Evolutionary conservation across 1,140 invertebrate genomes (phyloP).

Genomic region (Onthophagus taurus): DNA sequence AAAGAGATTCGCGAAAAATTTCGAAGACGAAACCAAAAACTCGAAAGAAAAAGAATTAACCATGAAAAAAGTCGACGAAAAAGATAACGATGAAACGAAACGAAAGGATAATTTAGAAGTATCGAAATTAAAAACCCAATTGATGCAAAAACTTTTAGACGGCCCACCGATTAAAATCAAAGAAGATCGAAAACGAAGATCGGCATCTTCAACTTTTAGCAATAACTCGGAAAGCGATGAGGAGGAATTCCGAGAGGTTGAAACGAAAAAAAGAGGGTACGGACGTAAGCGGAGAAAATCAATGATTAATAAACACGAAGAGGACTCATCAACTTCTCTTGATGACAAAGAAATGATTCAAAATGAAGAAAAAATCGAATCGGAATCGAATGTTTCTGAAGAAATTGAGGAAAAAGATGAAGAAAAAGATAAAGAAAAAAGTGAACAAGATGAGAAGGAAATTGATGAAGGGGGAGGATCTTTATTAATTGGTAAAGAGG

Average conservation of each 20-base stretch:
- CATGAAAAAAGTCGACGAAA: constrained; percentile 13
- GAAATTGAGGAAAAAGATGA: constrained; percentile 5
- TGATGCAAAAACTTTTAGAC: constrained; percentile 17
- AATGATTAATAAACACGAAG: not conserved
- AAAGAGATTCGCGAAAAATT: constrained; percentile 34
- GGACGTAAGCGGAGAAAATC: too few species aligned
- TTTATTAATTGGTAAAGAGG: too few species aligned
- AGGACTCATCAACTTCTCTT: not conserved
- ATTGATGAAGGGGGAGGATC: too few species aligned
- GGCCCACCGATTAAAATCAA: not conserved
- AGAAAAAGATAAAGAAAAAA: not conserved
- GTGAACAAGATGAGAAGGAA: too few species aligned
- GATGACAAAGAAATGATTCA: not conserved
- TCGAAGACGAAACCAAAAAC: constrained; percentile 26
- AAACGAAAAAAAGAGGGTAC: too few species aligned
- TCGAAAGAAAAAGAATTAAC: constrained; percentile 10
- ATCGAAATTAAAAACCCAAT: constrained; percentile 18
- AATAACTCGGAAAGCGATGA: too few species aligned
- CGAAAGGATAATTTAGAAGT: constrained; percentile 15
- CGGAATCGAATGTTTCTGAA: too few species aligned
- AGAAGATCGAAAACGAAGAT: constrained; percentile 2
- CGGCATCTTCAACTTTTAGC: too few species aligned
- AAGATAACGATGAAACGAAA: constrained; percentile 10
- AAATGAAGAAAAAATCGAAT: not conserved
- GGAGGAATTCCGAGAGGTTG: too few species aligned